Conservation (phyloP, 2,113 vertebrate species). For the Pluvianellus socialis region DNA sequence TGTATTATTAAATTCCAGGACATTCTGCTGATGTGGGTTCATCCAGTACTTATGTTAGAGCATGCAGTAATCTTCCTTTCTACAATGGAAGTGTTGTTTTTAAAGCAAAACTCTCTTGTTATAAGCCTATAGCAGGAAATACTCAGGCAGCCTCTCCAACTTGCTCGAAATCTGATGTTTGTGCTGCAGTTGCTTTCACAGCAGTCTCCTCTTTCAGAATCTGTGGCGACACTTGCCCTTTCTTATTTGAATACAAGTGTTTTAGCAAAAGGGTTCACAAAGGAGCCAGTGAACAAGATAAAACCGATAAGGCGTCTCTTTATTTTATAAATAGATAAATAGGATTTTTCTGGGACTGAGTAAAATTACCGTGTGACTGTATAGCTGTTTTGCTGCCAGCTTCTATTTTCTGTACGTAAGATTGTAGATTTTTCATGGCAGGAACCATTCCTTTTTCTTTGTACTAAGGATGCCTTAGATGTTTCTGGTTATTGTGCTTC, state of each 20-base stretch:
- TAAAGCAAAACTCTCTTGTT: neutral
- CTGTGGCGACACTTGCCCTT: neutral
- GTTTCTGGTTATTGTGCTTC: neutral
- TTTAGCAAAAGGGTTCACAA: neutral
- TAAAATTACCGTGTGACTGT: neutral
- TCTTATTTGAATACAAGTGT: neutral
- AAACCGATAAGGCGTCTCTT: neutral
- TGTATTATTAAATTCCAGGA: neutral
- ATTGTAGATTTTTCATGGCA: neutral
- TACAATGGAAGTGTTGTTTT: neutral
- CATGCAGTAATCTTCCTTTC: neutral
- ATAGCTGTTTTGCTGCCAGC: neutral
- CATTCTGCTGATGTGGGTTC: neutral
- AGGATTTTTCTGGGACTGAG: neutral
- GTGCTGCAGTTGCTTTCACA: constrained; percentile 21
- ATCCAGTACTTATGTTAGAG: neutral
- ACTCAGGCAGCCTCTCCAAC: neutral
- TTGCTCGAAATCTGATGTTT: neutral
- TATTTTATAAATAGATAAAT: neutral
- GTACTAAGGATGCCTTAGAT: neutral
- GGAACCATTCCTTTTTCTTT: neutral
- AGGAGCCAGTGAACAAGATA: neutral
- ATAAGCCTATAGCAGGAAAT: neutral
- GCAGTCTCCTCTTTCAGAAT: constrained; percentile 9
- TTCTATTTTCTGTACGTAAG: neutral